Evolutionary conservation across 2,113 vertebrate species (phyloP), one percentile per base, ranked within the genome.

Genomic region (Trachemys scripta): DNA sequence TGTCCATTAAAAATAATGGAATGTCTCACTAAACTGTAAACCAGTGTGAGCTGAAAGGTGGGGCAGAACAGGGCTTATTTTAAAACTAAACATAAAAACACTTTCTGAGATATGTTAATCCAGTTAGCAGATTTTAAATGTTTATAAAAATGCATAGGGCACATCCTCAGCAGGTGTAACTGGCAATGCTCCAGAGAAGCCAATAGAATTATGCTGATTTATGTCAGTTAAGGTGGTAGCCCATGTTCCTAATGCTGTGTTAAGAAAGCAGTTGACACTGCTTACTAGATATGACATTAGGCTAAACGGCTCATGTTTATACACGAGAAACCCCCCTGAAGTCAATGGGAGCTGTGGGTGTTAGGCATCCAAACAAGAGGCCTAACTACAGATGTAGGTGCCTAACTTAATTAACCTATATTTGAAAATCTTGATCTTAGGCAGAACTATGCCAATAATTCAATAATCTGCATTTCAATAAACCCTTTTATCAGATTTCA

Each of bases 21-120:
- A 27, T 83, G 93, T 90, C 96, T 96, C 94, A 86, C 57, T 31
- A 83, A 90, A 65, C 84, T 97, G 89, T 89, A 97, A 84, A 94
- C 22, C 47, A 93, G 57, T 35, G 85, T 75, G 72, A 65, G 94
- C 92, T 95, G 87, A 87, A 91, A 94, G 94, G 93, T 88, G 85
- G 50, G 94, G 92, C 92, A 90, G 76, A 19, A 4, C 59, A 49
- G 69, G 89, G 88, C 51, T 80, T 72, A 82, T 92, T 90, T 82
- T 90, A 94, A 93, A 95, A 91, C 50, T 87, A 89, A 93, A 79
- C 89, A 45, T 47, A 90, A 92, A 79, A 83, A 90, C 14, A 29
- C 25, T 45, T 76, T 47, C 25, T 78, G 38, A 13, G 42, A 12
- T 47, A 45, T 47, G 53, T 54, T 85, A 20, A 84, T 62, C 47